A percentile compares a stretch with the other conserved stretches of the same genome.
These are phyloP conservation scores for Muscina levida DNA, from an alignment of 2,888 invertebrate genomes.

Conservation along the genomic window DNA sequence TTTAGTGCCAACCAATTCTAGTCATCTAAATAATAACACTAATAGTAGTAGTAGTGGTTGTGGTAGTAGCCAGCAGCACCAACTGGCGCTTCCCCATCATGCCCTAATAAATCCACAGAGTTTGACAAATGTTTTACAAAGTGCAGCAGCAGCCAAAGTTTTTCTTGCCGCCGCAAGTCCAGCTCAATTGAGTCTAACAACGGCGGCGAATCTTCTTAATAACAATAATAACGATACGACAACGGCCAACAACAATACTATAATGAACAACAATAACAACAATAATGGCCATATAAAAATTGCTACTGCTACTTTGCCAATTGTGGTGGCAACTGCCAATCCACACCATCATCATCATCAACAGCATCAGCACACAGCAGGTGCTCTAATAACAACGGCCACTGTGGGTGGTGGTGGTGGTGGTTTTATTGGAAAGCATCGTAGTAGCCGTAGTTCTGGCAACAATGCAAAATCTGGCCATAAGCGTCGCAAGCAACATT, in stretches of 20 bases:
- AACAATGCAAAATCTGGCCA: constrained; percentile 54
- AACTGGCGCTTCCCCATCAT: constrained; percentile 56
- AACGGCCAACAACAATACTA: constrained; percentile 50
- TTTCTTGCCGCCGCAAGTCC: constrained; percentile 66
- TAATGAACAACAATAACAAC: constrained; percentile 66
- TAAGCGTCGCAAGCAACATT: constrained; percentile 72
- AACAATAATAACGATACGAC: constrained; percentile 62
- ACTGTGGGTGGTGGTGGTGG: neutral
- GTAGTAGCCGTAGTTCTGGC: constrained; percentile 21
- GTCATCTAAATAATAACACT: constrained; percentile 69
- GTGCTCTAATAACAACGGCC: constrained; percentile 9
- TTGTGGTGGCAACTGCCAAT: constrained; percentile 68
- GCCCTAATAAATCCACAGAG: constrained; percentile 51
- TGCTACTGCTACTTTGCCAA: constrained; percentile 68
- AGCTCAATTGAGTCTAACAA: constrained; percentile 66
- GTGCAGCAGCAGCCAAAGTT: constrained; percentile 69
- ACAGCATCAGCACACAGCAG: neutral
- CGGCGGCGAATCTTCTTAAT: constrained; percentile 67
- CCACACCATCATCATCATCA: constrained; percentile 36
- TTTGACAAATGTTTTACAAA: constrained; percentile 64
- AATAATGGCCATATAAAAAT: constrained; percentile 67
- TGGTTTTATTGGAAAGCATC: constrained; percentile 12
- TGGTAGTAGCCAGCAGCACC: constrained; percentile 47
- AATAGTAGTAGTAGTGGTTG: too few relatives aligned
- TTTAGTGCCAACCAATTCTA: constrained; percentile 71